These are phyloP conservation scores for Podarcis cretensis DNA, from an alignment of 2,113 vertebrate genomes.

Conservation along the genomic window DNA sequence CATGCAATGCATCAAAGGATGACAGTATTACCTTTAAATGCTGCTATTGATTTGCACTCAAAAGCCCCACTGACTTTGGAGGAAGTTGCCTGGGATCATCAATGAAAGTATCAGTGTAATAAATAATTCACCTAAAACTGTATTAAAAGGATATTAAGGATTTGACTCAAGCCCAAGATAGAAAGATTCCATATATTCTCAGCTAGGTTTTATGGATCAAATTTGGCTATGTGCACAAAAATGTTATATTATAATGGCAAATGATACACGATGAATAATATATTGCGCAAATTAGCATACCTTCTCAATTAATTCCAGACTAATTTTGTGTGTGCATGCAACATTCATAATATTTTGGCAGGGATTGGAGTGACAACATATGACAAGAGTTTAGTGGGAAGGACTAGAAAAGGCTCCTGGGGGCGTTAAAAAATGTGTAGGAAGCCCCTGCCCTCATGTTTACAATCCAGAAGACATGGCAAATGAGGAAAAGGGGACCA, in stretches of 20 bases:
- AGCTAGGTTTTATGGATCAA: background rate
- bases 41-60: constrained; percentile 51
- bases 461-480: too few species aligned
- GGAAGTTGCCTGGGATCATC: constrained; percentile 42
- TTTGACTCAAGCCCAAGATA: constrained; percentile 60
- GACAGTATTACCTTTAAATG: constrained; percentile 44
- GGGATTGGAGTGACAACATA: background rate
- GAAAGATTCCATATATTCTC: constrained; percentile 31
- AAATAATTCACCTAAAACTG: constrained; percentile 70
- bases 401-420: background rate
- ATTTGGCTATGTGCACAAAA: background rate
- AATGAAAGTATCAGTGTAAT: constrained; percentile 54
- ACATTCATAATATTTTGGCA: background rate
- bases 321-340: background rate
- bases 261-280: background rate
- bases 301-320: background rate
- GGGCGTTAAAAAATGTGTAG: background rate
- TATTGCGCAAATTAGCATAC: background rate
- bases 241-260: background rate
- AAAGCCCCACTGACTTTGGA: constrained; percentile 42
- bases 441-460: background rate
- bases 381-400: background rate
- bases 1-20: constrained; percentile 19
- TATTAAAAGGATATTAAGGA: constrained; percentile 64
- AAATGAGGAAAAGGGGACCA: too few species aligned